These are phyloP conservation scores for Trachelus iudaicus DNA, from an alignment of 2,888 invertebrate species.

Conservation along the genomic window DNA sequence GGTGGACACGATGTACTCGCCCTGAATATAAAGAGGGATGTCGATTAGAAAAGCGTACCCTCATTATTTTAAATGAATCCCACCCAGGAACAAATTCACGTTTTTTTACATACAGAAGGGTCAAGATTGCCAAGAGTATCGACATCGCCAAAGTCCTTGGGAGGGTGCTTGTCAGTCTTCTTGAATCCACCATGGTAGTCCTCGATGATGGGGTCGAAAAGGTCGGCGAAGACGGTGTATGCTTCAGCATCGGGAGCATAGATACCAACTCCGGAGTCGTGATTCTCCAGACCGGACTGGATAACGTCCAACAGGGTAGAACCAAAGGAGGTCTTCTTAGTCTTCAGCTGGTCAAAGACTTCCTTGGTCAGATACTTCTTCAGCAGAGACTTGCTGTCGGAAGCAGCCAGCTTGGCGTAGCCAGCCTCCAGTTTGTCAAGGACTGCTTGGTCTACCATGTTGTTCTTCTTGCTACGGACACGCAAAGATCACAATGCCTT, in stretches of 20 bases:
- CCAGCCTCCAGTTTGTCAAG: conserved; percentile 92
- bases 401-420: conserved; percentile 85
- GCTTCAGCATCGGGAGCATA: conserved; percentile 98
- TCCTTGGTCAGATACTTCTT: conserved; percentile 95
- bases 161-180: conserved; percentile 93
- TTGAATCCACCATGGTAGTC: conserved; percentile 97
- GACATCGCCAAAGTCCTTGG: conserved; percentile 94
- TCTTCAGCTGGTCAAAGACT: conserved; percentile 91
- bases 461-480: conserved; percentile 73
- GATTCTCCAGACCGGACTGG: conserved; percentile 95
- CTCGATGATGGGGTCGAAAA: conserved; percentile 98
- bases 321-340: conserved; percentile 92
- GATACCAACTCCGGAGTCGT: conserved; percentile 96
- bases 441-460: conserved; percentile 92
- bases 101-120: conserved; percentile 71
- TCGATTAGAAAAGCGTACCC: background rate
- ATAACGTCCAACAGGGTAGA: conserved; percentile 94
- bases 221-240: conserved; percentile 89
- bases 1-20: conserved; percentile 93
- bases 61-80: background rate
- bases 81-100: background rate
- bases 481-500: background rate
- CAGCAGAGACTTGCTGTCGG: conserved; percentile 95
- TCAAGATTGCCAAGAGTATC: conserved; percentile 91
- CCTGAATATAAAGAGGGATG: conserved; percentile 52